Evolutionary conservation across 2,113 vertebrate genomes (phyloP).

Genomic region (Baryphthengus martii): DNA sequence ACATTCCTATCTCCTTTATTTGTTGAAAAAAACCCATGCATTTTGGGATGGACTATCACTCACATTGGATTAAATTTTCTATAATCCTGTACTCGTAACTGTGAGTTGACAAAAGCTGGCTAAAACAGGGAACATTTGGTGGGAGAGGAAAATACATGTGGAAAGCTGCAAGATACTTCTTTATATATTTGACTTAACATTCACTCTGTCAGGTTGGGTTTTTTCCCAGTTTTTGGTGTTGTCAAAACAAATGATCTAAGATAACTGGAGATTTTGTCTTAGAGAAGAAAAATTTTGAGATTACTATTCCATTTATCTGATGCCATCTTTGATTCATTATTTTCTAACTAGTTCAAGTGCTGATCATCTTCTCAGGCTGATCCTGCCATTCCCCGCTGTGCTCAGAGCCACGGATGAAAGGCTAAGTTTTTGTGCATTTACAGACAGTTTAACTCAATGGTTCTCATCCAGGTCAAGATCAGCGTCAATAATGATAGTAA

Average conservation of each 20-base stretch:
- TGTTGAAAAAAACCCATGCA: background rate
- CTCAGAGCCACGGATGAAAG: background rate
- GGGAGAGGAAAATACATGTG: background rate
- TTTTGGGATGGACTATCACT: background rate
- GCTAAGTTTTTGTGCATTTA: background rate
- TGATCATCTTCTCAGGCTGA: background rate
- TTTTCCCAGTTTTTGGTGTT: background rate
- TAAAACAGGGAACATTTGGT: background rate
- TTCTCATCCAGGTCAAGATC: background rate
- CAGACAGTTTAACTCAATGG: background rate
- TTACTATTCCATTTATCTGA: background rate
- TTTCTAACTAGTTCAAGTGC: background rate
- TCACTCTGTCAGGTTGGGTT: background rate
- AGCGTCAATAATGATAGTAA: background rate
- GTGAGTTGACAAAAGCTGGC: background rate
- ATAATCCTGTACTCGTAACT: background rate
- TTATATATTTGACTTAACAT: background rate
- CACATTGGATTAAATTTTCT: background rate
- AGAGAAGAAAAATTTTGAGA: background rate
- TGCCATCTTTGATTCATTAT: background rate
- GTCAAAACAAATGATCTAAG: background rate
- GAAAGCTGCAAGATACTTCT: background rate
- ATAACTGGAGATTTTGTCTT: background rate
- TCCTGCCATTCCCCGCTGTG: fast-evolving
- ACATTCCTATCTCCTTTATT: background rate